These are phyloP conservation scores for Pangasius krempfi DNA, from an alignment of 2,797 vertebrate genomes.

Conservation along the genomic window DNA sequence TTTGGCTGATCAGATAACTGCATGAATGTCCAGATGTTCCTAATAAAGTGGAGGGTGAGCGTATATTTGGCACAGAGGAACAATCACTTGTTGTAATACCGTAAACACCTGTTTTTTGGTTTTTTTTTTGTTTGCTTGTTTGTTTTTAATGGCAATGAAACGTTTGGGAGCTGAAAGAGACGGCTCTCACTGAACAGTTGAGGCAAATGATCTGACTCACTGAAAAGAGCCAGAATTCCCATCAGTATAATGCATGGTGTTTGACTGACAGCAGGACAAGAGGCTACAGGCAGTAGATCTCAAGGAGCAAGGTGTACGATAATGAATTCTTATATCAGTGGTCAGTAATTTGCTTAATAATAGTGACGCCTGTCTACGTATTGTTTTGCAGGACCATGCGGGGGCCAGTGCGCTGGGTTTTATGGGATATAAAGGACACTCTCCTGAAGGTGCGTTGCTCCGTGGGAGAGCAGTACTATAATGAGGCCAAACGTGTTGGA, in stretches of 20 bases:
- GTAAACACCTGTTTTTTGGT: not conserved
- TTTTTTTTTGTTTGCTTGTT: not conserved
- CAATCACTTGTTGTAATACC: not conserved
- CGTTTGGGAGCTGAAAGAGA: not conserved
- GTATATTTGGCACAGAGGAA: not conserved
- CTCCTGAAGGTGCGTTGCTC: conserved; percentile 83
- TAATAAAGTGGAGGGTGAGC: not conserved
- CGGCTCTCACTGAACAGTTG: not conserved
- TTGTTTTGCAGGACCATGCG: conserved; percentile 66
- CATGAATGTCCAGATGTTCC: not conserved
- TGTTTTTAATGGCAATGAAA: not conserved
- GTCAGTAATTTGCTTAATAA: not conserved
- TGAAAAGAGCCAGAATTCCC: not conserved
- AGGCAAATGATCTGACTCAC: not conserved
- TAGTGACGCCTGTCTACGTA: not conserved
- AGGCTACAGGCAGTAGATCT: not conserved
- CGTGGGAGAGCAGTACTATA: conserved; percentile 84
- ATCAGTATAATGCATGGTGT: not conserved
- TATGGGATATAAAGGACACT: conserved; percentile 95
- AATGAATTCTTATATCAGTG: not conserved
- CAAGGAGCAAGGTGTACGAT: too few species aligned
- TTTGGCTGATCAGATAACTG: not conserved
- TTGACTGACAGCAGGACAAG: too few species aligned
- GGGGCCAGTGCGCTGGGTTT: conserved; percentile 78
- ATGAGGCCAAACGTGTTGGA: conserved; percentile 77